Evolutionary conservation across 1,140 invertebrate genomes (phyloP), one percentile per base, ranked within the genome.

Genomic region (Bombus terrestris): DNA sequence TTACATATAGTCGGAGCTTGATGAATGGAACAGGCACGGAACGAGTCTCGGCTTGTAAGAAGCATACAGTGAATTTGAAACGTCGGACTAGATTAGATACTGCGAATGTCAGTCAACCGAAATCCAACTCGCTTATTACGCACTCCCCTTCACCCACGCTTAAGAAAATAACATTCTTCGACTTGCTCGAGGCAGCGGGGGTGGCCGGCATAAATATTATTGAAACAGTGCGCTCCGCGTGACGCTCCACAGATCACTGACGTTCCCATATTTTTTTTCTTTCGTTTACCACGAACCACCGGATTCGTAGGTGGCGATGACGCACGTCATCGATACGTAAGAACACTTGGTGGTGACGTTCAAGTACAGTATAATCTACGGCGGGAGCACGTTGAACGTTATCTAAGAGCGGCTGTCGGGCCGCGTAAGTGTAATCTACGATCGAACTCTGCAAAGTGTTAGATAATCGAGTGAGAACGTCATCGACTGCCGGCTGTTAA

Each of bases 121-220:
- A 35, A 41, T 68, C 18, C 28, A 79, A 43, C 59, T 62, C 39
- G 57, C 15, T 80, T 32, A 71, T 84, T 79, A 62, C 75, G 39
- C 53, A 22, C 75, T 57, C 43, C 53, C 68, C 9, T 41, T 62
- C 68, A n/a, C 83, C 83, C 76, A 53, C 83, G 68, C 68, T 32
- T 80, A 10, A 59, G 57, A 72, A 85, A 79, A 84, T 64, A 85
- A 80, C 83, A 53, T 80, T 73, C 66, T 37, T 57, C 73, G 35
- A 28, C 43, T 37, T 64, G 32, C 9, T 71, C 57, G 66, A 9
- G 81, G 25, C 64, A 76, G 66, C 66, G 75, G 75, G 57, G 75
- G 75, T n/a, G 83, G 76, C 53, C 39, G 68, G 28, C 43, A 72
- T 79, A 85, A 85, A 85, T 85, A 85, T 85, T 85, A 85, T 80